Evolutionary conservation across 2,113 vertebrate genomes (phyloP).

Genomic region (Spea multiplicata): DNA sequence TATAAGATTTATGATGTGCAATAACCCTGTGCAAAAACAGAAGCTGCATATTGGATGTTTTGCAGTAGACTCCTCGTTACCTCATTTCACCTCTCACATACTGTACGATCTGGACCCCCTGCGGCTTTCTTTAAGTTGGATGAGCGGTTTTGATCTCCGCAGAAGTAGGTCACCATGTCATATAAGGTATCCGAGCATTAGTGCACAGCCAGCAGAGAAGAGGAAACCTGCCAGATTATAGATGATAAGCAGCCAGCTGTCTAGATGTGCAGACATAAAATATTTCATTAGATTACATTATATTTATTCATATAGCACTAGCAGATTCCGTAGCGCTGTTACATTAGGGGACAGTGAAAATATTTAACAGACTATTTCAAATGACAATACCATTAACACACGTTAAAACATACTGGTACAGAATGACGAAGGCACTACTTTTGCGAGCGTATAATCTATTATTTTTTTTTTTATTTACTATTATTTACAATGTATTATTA

Average conservation of each 20-base stretch:
- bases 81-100: slow-evolving; percentile 44
- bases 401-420: too few species aligned
- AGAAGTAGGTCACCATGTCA: slow-evolving; percentile 47
- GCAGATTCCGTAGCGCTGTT: too few species aligned
- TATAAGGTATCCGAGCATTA: slow-evolving; percentile 48
- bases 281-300: background rate
- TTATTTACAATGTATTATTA: slow-evolving; percentile 31
- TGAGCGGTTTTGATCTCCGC: slow-evolving; percentile 46
- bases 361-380: too few species aligned
- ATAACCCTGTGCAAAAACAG: slow-evolving; percentile 16
- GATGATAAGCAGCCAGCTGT: slow-evolving; percentile 49
- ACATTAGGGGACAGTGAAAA: too few species aligned
- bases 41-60: slow-evolving; percentile 34
- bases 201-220: slow-evolving; percentile 44
- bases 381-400: too few species aligned
- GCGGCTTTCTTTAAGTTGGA: slow-evolving; percentile 48
- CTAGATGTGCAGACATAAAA: slow-evolving; percentile 45
- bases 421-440: too few species aligned
- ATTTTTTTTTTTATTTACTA: too few species aligned
- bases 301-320: too few species aligned
- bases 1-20: slow-evolving; percentile 18
- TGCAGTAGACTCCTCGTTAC: slow-evolving; percentile 42
- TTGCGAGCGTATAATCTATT: too few species aligned
- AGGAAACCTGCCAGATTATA: slow-evolving; percentile 48
- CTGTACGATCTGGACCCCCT: slow-evolving; percentile 41